Evolutionary conservation across 2,113 vertebrate genomes (phyloP).

Genomic region (Rhipidura dahli): DNA sequence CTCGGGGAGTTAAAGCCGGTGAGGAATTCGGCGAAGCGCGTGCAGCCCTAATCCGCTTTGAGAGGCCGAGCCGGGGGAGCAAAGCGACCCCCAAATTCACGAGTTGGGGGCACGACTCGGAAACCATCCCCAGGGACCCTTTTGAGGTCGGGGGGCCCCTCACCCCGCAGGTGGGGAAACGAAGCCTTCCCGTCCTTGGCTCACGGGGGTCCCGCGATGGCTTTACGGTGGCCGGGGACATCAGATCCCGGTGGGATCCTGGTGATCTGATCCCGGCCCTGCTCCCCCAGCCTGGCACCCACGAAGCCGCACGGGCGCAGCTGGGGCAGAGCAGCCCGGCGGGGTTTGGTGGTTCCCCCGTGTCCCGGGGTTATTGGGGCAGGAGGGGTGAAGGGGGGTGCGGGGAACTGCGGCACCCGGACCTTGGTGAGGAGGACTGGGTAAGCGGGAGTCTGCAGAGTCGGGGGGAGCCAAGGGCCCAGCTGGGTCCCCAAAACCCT

Average conservation of each 20-base stretch:
- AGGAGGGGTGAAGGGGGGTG: fast-evolving
- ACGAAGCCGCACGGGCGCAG: fast-evolving
- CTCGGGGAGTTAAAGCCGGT: neutral
- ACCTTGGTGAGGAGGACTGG: fast-evolving
- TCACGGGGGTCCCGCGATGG: neutral
- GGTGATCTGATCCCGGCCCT: neutral
- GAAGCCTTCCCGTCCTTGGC: too few relatives aligned
- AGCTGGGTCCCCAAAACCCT: neutral
- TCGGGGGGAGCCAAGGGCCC: neutral
- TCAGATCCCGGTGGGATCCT: fast-evolving
- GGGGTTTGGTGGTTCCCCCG: neutral
- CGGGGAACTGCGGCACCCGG: neutral
- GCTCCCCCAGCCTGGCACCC: neutral
- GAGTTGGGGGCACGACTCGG: fast-evolving
- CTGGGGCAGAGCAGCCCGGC: neutral
- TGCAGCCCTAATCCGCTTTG: neutral
- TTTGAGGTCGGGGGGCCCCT: neutral
- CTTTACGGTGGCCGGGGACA: fast-evolving
- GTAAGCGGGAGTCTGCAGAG: neutral
- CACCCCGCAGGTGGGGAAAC: fast-evolving
- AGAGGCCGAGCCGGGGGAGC: neutral
- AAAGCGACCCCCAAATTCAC: neutral
- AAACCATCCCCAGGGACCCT: too few relatives aligned
- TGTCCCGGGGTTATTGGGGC: neutral
- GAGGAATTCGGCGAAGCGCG: neutral